Base-by-base conservation (phyloP, 2,113 vertebrate genomes). In the Thunnus thynnus region DNA sequence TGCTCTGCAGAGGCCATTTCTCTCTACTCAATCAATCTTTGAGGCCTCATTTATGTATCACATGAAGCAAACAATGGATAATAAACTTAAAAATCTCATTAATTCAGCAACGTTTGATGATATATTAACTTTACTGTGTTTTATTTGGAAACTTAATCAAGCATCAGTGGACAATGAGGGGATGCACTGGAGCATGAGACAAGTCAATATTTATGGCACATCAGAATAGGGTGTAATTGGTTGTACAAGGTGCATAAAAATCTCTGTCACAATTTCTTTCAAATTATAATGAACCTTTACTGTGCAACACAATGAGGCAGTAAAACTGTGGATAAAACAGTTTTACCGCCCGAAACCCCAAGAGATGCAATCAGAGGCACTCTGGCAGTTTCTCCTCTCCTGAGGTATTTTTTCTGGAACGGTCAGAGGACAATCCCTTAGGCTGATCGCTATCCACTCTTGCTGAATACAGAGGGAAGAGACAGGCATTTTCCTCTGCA, bases 301-400 rank as follows among this genome's bases (percentile, higher is more conserved):
- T 63, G 61, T 69, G 48, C 22, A 54, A 75, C 50, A 74, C 10
- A 30, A 62, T 64, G 64, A 68, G 57, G 64, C 44, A 52, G 46
- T 81, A 61, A 79, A 83, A 22, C 27, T 60, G 63, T 4, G 57
- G 66, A 80, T 67, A 78, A 82, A 86, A 80, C 3, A 0, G 27
- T 51, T 72, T 87, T 56, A 84, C 30, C 54, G 41, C 51, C 41
- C 13, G 0, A 67, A 85, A 25, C 60, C 30, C 63, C 18, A 46
- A 48, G 9, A 70, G 57, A 78, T 52, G 64, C 17, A 63, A 73
- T 58, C 41, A 72, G 20, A 73, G 16, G 10, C 2, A 66, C 17
- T 58, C 51, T 6, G 3, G 25, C 1, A 18, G 44, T 2, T 18
- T 32, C 50, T 8, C n/a, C 44, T 55, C 47, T 51, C n/a, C 17